phyloP scores from a whole-genome alignment of 2,888 invertebrate species.

The Tribolium freemani region DNA sequence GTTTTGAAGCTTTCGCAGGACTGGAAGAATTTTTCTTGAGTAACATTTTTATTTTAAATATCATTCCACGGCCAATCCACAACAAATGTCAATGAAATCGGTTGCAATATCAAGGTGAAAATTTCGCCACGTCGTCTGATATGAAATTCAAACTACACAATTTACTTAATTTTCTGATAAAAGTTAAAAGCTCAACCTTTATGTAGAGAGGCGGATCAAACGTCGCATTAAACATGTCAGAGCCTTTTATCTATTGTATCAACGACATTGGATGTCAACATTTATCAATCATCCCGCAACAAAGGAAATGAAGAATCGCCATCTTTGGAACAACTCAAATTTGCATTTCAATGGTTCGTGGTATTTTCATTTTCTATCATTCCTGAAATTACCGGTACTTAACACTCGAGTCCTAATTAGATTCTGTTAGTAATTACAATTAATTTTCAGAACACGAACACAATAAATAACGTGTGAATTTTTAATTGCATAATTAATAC shows the following conservation, averaged over 20 bases:
- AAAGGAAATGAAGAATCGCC: not conserved
- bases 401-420: not conserved
- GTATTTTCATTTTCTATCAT: not conserved
- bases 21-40: not conserved
- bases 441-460: no score
- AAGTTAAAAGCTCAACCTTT: not conserved
- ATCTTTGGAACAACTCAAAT: not conserved
- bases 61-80: not conserved
- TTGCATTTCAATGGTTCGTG: not conserved
- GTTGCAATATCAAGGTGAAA: slow-evolving; percentile 11
- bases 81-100: slow-evolving; percentile 20
- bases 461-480: not conserved
- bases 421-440: no score
- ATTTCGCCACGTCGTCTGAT: not conserved
- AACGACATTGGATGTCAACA: not conserved
- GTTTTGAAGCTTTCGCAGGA: not conserved
- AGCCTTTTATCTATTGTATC: not conserved
- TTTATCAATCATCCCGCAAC: not conserved
- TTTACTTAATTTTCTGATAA: not conserved
- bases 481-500: not conserved
- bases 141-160: not conserved
- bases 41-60: not conserved
- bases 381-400: not conserved
- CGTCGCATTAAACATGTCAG: not conserved
- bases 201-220: not conserved